Evolutionary conservation across 30 jellyfish, hydroid and myxozoan genomes (phyloP).

Genomic region (Aurelia coerulea): DNA sequence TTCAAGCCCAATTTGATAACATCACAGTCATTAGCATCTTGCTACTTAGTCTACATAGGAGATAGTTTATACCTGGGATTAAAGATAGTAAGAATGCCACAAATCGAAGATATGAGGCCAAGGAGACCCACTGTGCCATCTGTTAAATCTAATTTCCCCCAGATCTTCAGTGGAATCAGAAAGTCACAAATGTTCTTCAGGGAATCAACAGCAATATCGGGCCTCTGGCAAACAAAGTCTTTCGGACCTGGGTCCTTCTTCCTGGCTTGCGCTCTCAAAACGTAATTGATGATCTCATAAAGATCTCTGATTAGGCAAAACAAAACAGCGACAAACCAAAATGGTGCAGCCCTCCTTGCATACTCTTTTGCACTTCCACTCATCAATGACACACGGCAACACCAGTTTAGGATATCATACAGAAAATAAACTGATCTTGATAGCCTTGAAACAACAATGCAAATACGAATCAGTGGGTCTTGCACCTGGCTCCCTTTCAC

Average conservation of each 20-base stretch:
- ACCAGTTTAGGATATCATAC: conserved; percentile 88
- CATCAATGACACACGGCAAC: conserved; percentile 82
- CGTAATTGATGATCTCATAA: conserved; percentile 73
- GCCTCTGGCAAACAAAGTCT: conserved; percentile 55
- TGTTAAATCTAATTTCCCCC: conserved; percentile 73
- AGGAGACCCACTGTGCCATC: conserved; percentile 82
- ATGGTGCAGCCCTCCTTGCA: conserved; percentile 79
- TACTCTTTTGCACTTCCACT: conserved; percentile 73
- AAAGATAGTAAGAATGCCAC: conserved; percentile 72
- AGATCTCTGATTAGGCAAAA: conserved; percentile 75
- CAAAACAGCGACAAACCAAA: conserved; percentile 90
- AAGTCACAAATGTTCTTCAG: conserved; percentile 74
- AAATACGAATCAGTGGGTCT: conserved; percentile 87
- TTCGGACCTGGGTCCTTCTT: conserved; percentile 27
- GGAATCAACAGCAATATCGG: conserved; percentile 76
- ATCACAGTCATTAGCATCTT: too few species aligned
- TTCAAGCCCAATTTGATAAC: too few species aligned
- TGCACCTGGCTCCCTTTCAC: conserved; percentile 60
- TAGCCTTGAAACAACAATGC: conserved; percentile 73
- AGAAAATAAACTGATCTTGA: conserved; percentile 79
- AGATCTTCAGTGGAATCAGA: conserved; percentile 67
- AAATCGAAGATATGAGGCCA: conserved; percentile 81
- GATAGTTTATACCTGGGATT: conserved; percentile 76
- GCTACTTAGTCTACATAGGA: conserved; percentile 48
- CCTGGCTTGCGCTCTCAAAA: conserved; percentile 58